Base-by-base conservation (phyloP, 1,140 invertebrate species). In the Drosophila nebulosa region DNA sequence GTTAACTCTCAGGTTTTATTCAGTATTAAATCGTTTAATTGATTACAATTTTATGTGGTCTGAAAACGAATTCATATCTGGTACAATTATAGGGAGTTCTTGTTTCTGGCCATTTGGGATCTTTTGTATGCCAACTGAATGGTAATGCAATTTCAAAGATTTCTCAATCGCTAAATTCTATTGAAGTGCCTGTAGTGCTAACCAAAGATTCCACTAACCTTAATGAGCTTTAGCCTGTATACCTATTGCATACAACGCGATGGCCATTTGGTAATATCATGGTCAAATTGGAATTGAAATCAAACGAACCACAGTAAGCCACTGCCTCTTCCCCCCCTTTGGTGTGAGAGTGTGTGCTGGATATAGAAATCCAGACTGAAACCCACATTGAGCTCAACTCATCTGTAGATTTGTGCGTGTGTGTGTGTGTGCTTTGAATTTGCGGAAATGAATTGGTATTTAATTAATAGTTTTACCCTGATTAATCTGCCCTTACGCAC, bases 381-480 rank as follows among this genome's bases (percentile, higher is more conserved):
- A 53, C 64, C 55, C 50, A 65, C 65, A 76, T 70, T 63, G 74
- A 69, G 72, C 35, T 7, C 21, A 53, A 61, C 72, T 22, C 68
- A 62, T 59, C 52, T 73, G 64, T 68, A 61, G 53, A 30, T 4
- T 42, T 42, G 46, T 66, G 57, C 56, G 61, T 18, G 42, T 51
- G 66, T 46, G 70, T 53, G 78, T 70, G 81, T 74, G 63, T 60
- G 79, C 83, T 88, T 88, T 88, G 83, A 88, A 79, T 88, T 86
- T 90, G 81, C 89, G 89, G 89, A 90, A 90, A 90, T 90, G 89
- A 90, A 90, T 90, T 90, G 89, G 89, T 90, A 90, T 90, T 90
- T 90, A 90, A 90, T 90, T 90, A 90, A 90, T 90, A 90, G 89
- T 90, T 90, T 90, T 90, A 88, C 85, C 78, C 89, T 90, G 89